Percentiles rank a stretch among this genome's conserved stretches.
Evolutionary conservation across 2,113 vertebrate genomes (phyloP).

Genomic region (Orycteropus afer): DNA sequence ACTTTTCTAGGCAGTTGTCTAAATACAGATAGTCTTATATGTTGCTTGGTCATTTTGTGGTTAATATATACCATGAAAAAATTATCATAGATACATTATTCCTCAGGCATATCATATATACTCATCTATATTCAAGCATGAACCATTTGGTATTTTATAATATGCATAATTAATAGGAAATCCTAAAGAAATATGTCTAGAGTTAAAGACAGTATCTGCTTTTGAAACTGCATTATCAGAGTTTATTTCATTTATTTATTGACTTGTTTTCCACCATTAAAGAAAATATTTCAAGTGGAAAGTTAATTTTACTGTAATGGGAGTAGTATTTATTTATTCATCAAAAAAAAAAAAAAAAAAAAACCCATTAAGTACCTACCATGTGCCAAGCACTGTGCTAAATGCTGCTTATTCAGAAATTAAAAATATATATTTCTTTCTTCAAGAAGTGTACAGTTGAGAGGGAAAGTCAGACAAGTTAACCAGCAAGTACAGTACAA

Average conservation of each 20-base stretch:
- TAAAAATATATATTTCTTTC: slow-evolving; percentile 19
- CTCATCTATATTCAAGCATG: slow-evolving; percentile 39
- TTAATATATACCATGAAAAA: slow-evolving; percentile 50
- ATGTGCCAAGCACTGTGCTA: slow-evolving; percentile 13
- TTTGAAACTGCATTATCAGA: neutral
- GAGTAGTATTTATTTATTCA: slow-evolving; percentile 56
- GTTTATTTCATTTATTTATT: slow-evolving; percentile 24
- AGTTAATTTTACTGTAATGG: slow-evolving; percentile 59
- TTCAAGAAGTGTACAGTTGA: neutral
- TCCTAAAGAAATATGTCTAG: slow-evolving; percentile 40
- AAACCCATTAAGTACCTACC: slow-evolving; percentile 32
- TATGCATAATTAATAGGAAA: slow-evolving; percentile 44
- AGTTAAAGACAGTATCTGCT: slow-evolving; percentile 4
- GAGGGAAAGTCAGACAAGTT: slow-evolving; percentile 37
- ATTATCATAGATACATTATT: slow-evolving; percentile 1
- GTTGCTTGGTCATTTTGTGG: slow-evolving; percentile 50
- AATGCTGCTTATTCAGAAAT: slow-evolving; percentile 36
- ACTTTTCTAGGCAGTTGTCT: slow-evolving; percentile 42
- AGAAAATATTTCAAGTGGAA: slow-evolving; percentile 58
- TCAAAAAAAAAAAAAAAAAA: slow-evolving; percentile 24
- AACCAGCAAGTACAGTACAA: neutral
- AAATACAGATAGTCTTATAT: slow-evolving; percentile 33
- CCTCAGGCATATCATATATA: slow-evolving; percentile 33
- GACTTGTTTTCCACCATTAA: slow-evolving; percentile 56
- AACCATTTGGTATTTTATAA: slow-evolving; percentile 45